phyloP scores from a whole-genome alignment of 2,888 invertebrate genomes.

The Laothoe populi region DNA sequence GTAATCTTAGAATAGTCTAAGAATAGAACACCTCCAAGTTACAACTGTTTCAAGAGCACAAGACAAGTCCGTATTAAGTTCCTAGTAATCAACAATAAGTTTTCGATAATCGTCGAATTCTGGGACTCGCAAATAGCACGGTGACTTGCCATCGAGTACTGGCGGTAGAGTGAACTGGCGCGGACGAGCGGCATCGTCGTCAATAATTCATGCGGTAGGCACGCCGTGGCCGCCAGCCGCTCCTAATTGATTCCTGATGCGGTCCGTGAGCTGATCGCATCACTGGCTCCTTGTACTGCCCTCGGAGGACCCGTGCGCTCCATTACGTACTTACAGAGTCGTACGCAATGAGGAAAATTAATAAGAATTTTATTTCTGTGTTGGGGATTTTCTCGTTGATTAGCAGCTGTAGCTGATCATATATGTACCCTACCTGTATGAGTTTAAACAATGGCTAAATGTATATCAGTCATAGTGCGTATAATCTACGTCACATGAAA shows the following conservation, averaged over 20 bases:
- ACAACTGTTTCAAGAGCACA: not conserved
- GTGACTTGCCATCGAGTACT: slow-evolving; percentile 57
- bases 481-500: too few relatives aligned
- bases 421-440: not conserved
- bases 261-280: slow-evolving; percentile 77
- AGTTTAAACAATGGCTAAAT: not conserved
- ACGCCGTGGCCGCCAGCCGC: slow-evolving; percentile 78
- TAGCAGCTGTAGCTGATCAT: not conserved
- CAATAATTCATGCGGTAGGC: slow-evolving; percentile 83
- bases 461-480: not conserved
- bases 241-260: slow-evolving; percentile 84
- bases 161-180: slow-evolving; percentile 53
- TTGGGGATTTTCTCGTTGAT: slow-evolving; percentile 2
- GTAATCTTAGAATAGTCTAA: not conserved
- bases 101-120: slow-evolving; percentile 24
- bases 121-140: slow-evolving; percentile 27
- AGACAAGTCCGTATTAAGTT: not conserved
- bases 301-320: slow-evolving; percentile 74
- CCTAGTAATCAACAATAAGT: not conserved
- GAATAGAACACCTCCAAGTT: not conserved
- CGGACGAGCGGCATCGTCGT: slow-evolving; percentile 63
- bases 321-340: slow-evolving; percentile 74
- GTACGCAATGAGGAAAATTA: slow-evolving; percentile 57
- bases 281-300: slow-evolving; percentile 78
- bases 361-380: slow-evolving; percentile 48